A percentile compares a stretch with the other conserved stretches of the same genome.
These are phyloP conservation scores for Dicyrtoma fusca DNA, from an alignment of 2,888 invertebrate species.

Conservation along the genomic window DNA sequence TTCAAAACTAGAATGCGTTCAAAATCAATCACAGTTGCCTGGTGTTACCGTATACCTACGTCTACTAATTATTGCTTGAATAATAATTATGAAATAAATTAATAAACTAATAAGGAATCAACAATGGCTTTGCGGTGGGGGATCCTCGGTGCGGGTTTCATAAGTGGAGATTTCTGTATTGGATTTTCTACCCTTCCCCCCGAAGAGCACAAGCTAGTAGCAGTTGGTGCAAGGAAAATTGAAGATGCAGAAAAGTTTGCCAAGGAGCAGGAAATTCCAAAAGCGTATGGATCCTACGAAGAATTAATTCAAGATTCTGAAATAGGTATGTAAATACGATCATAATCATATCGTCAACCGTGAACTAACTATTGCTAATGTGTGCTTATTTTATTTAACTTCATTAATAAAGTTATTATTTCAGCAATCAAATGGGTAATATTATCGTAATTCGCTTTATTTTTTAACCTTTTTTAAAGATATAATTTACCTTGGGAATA, in stretches of 20 bases:
- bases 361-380: slow-evolving; percentile 60
- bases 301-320: slow-evolving; percentile 74
- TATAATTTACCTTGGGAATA: slow-evolving; percentile 79
- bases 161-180: slow-evolving; percentile 78
- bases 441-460: background rate
- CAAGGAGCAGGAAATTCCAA: slow-evolving; percentile 70
- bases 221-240: slow-evolving; percentile 76
- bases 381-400: background rate
- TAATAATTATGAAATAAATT: no score
- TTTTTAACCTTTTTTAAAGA: slow-evolving; percentile 65
- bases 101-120: no score
- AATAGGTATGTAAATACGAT: slow-evolving; percentile 69
- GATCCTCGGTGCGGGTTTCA: slow-evolving; percentile 81
- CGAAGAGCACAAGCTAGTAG: slow-evolving; percentile 72
- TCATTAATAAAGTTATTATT: background rate
- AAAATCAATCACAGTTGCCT: no score
- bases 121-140: slow-evolving; percentile 79
- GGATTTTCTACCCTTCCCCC: slow-evolving; percentile 71
- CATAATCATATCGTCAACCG: slow-evolving; percentile 62
- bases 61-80: no score
- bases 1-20: no score
- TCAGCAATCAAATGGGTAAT: background rate
- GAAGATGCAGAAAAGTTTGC: slow-evolving; percentile 77
- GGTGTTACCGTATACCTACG: no score
- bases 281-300: slow-evolving; percentile 75